Conservation (phyloP, 23 tunicate species). For the Clavelina lepadiformis region DNA sequence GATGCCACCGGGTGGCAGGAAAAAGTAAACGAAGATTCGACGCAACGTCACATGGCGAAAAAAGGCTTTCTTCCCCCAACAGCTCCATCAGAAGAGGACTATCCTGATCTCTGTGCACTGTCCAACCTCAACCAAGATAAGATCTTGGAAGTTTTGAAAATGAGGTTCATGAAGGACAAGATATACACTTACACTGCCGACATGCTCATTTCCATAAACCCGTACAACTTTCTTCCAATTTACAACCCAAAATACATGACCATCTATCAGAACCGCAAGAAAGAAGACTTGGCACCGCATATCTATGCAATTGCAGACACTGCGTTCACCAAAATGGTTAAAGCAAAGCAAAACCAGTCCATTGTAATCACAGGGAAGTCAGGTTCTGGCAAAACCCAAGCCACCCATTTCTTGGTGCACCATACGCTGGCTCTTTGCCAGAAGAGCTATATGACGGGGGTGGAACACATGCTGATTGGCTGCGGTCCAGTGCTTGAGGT, state of each 20-base stretch:
- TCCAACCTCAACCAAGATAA: conserved; percentile 26
- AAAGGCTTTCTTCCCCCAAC: conserved; percentile 54
- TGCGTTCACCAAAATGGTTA: conserved; percentile 54
- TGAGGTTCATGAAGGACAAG: conserved; percentile 50
- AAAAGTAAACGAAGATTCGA: conserved; percentile 29
- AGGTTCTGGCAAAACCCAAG: conserved; percentile 78
- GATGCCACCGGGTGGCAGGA: conserved; percentile 43
- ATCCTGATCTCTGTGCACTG: conserved; percentile 37
- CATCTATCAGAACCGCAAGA: conserved; percentile 49
- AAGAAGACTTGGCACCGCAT: conserved; percentile 54
- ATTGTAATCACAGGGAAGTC: conserved; percentile 72
- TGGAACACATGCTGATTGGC: conserved; percentile 59
- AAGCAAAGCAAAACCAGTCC: conserved; percentile 41
- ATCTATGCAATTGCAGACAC: conserved; percentile 72
- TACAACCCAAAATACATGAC: conserved; percentile 56
- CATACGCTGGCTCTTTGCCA: conserved; percentile 59
- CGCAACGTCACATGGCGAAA: conserved; percentile 40
- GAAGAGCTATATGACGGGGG: conserved; percentile 64
- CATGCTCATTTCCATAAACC: conserved; percentile 55
- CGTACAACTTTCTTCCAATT: conserved; percentile 53
- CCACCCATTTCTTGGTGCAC: conserved; percentile 61
- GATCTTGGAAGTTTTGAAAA: conserved; percentile 34
- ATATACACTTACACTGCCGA: conserved; percentile 65
- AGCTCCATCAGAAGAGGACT: conserved; percentile 26
- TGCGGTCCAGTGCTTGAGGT: conserved; percentile 73